phyloP scores from a whole-genome alignment of 2,797 vertebrate species.

The Epinephelus malabaricus region DNA sequence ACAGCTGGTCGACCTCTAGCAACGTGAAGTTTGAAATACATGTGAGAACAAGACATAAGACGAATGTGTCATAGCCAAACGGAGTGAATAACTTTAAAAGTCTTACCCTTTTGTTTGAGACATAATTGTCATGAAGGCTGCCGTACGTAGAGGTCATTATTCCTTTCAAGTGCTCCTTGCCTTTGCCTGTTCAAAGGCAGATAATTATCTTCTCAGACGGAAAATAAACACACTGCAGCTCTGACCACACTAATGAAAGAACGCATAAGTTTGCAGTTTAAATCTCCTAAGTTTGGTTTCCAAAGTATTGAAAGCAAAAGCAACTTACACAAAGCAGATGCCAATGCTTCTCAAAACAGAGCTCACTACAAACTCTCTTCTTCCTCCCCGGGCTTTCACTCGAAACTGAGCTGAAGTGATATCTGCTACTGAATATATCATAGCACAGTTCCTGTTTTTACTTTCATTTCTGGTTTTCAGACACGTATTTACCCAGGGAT shows the following conservation, averaged over 20 bases:
- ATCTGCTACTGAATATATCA: background rate
- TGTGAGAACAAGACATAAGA: background rate
- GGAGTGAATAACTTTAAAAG: background rate
- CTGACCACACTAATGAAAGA: background rate
- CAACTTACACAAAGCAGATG: constrained; percentile 63
- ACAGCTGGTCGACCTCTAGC: constrained; percentile 67
- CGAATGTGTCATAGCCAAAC: no score
- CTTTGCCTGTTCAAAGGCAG: constrained; percentile 37
- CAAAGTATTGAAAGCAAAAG: constrained; percentile 20
- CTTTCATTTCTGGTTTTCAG: constrained; percentile 77
- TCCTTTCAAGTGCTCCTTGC: constrained; percentile 1
- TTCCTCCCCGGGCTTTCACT: background rate
- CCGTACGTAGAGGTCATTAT: constrained; percentile 69
- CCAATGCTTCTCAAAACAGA: background rate
- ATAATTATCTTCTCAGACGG: background rate
- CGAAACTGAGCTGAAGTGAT: constrained; percentile 17
- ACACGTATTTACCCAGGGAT: no score
- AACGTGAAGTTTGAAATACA: background rate
- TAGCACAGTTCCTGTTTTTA: constrained; percentile 75
- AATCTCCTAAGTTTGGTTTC: background rate
- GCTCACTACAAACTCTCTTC: background rate
- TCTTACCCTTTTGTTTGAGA: constrained; percentile 77
- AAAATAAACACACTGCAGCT: background rate
- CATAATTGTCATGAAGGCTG: constrained; percentile 69
- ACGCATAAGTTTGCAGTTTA: background rate